Percentiles rank a stretch among this genome's conserved stretches.
phyloP scores from a whole-genome alignment of 2,113 vertebrate genomes.

The Meleagris gallopavo region DNA sequence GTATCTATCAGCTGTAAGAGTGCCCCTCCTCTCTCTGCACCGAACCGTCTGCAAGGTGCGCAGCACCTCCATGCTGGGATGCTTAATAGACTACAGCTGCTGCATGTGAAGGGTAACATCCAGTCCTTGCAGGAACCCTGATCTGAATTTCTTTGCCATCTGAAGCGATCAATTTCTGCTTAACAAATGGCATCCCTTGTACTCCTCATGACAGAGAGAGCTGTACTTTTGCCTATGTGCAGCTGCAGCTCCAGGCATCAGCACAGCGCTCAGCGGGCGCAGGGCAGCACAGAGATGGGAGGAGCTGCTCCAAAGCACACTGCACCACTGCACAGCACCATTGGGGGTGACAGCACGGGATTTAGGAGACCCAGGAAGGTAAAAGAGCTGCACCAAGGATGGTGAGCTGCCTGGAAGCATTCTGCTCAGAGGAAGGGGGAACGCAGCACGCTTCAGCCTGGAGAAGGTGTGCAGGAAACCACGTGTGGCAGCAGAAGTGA shows the following conservation, averaged over 20 bases:
- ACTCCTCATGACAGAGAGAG: no score
- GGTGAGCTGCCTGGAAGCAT: neutral
- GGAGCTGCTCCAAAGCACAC: no score
- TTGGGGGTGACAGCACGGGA: no score
- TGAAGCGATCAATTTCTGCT: neutral
- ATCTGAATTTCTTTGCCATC: neutral
- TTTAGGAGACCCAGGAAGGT: neutral
- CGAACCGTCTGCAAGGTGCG: no score
- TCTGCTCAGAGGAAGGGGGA: neutral
- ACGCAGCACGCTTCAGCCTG: rapidly evolving
- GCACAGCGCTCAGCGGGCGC: no score
- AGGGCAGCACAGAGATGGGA: no score
- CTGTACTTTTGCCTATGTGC: no score
- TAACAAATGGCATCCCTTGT: neutral
- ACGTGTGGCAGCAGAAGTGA: rapidly evolving
- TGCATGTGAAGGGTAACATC: neutral
- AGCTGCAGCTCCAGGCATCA: no score
- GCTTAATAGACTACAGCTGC: neutral
- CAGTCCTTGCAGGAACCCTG: neutral
- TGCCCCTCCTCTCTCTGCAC: neutral
- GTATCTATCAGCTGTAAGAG: neutral
- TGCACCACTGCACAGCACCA: no score
- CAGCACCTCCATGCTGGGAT: neutral
- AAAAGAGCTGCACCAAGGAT: neutral
- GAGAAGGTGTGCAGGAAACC: rapidly evolving